Evolutionary conservation across 2,888 invertebrate species (phyloP), one percentile per base, ranked within the genome.

Genomic region (Meta bourneti): DNA sequence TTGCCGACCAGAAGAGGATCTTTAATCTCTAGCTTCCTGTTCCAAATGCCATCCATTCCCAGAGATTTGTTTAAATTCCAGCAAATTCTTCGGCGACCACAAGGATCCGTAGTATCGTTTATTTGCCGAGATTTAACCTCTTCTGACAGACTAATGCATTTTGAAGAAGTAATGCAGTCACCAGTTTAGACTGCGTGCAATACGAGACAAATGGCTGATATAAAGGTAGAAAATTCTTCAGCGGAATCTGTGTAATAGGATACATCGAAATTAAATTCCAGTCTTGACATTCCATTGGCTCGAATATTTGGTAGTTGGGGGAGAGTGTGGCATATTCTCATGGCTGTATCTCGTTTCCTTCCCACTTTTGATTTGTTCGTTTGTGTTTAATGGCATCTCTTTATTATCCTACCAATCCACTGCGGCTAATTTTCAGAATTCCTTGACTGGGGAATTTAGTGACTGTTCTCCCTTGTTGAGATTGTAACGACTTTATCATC

Each of bases 101-200:
- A 34, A 34, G 34, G 34, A 34, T 34, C 34, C 34, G 34, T 34
- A 2, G 1, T 34, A 34, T 4, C 34, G 34, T 2, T 4, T 34
- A 34, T 34, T 34, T 34, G 34, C 34, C 34, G 34, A 34, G 4
- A 34, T 34, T 34, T 34, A 34, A 34, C 34, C 34, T 34, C 71
- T 74, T 54, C 54, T 79, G 81, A 88, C 88, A 88, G 69, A 9
- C 16, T 81, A 81, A 88, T 81, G 81, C 61, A 88, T 81, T 81
- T 51, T 81, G 81, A 88, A 81, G 80, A 75, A 74, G 74, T 74
- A 82, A 75, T 88, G 49, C 79, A 13, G 16, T 7, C 75, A 0
- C n/a, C 48, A 9, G 54, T 54, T 34, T n/a, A 80, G 80, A 77
- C 77, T 61, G 61, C 54, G 48, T 34, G n/a, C 79, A 34, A 79